These are phyloP conservation scores for Squalus acanthias DNA, from an alignment of 2,797 vertebrate species.

Conservation along the genomic window DNA sequence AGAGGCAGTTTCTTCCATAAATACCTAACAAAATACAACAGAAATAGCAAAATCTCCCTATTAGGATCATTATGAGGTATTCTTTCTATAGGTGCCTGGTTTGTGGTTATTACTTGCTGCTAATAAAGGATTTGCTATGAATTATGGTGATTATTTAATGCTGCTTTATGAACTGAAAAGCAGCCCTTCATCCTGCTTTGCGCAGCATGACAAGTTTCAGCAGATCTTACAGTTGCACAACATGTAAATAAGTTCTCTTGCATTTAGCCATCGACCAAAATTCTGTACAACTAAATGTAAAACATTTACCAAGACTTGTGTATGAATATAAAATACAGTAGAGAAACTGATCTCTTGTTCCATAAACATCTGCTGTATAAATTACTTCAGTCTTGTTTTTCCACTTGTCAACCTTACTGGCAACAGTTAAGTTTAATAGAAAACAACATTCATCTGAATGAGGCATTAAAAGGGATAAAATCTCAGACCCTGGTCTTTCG, in stretches of 20 bases:
- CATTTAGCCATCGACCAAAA: not conserved
- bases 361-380: not conserved
- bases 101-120: not conserved
- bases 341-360: not conserved
- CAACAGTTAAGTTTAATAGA: not conserved
- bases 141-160: not conserved
- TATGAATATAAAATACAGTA: not conserved
- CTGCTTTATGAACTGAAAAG: not conserved
- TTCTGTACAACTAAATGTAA: not conserved
- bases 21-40: not conserved
- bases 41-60: not conserved
- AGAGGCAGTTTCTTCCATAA: not conserved
- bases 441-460: not conserved
- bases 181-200: not conserved
- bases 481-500: not conserved
- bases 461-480: not conserved
- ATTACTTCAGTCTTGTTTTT: not conserved
- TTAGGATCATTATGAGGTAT: not conserved
- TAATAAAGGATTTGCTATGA: not conserved
- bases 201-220: not conserved
- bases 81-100: not conserved
- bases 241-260: not conserved
- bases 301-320: not conserved
- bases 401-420: not conserved
- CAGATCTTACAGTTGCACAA: not conserved